Conservation (phyloP, 2,797 vertebrate species). For the Orientallactaga sibirica region DNA sequence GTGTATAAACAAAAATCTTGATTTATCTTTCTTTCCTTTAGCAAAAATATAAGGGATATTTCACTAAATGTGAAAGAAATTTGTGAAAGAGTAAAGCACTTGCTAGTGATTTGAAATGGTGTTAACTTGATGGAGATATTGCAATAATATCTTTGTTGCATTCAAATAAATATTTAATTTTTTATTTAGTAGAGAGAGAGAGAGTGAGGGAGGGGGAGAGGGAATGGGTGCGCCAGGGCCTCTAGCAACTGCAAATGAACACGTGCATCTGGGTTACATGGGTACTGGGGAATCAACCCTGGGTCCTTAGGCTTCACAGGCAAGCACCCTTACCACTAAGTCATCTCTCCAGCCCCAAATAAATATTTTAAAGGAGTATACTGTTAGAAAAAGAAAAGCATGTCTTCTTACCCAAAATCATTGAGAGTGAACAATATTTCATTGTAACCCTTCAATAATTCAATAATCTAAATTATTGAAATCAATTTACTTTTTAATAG, state of each 20-base stretch:
- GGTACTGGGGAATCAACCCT: no score
- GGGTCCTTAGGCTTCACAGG: no score
- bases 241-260: no score
- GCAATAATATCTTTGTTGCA: not conserved
- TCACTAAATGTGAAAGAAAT: slow-evolving; percentile 57
- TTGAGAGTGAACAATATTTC: slow-evolving; percentile 42
- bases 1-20: slow-evolving; percentile 28
- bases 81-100: slow-evolving; percentile 7
- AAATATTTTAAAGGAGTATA: not conserved
- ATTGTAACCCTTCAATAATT: slow-evolving; percentile 16
- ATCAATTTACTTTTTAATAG: not conserved
- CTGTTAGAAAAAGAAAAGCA: not conserved
- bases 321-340: no score
- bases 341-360: not conserved
- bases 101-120: slow-evolving; percentile 18
- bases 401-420: not conserved
- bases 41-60: slow-evolving; percentile 28
- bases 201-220: no score
- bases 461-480: not conserved
- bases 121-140: not conserved
- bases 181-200: no score
- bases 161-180: not conserved
- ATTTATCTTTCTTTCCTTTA: slow-evolving; percentile 46
- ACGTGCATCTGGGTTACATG: no score
- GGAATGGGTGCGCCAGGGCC: no score